phyloP scores from a whole-genome alignment of 2,888 invertebrate species.

The Hypomecis punctinalis region DNA sequence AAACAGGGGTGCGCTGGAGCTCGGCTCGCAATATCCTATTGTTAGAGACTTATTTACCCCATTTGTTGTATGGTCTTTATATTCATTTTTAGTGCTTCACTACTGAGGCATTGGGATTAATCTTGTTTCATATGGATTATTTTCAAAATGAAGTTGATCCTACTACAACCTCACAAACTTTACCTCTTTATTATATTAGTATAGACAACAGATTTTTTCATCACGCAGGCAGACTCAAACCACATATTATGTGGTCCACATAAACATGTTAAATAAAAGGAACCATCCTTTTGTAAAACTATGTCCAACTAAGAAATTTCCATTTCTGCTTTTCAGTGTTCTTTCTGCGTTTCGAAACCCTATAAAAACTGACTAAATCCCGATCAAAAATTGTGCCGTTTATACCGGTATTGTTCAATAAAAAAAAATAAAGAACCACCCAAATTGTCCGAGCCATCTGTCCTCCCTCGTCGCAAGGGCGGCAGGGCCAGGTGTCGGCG shows the following conservation, averaged over 20 bases:
- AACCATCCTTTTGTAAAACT: too few relatives aligned
- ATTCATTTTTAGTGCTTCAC: not conserved
- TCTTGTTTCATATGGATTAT: not conserved
- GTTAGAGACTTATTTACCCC: slow-evolving; percentile 27
- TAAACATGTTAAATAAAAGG: too few relatives aligned
- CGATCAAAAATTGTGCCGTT: slow-evolving; percentile 35
- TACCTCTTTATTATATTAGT: too few relatives aligned
- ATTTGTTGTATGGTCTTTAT: slow-evolving; percentile 3
- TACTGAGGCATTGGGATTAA: not conserved
- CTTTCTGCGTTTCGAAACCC: not conserved
- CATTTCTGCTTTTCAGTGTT: not conserved
- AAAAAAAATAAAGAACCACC: slow-evolving; percentile 42
- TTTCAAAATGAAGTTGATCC: too few relatives aligned
- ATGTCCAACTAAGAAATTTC: too few relatives aligned
- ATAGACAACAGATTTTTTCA: too few relatives aligned
- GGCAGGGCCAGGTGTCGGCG: slow-evolving; percentile 74
- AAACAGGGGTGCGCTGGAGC: slow-evolving; percentile 42
- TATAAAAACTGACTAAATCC: not conserved
- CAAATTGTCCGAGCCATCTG: slow-evolving; percentile 66
- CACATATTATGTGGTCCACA: too few relatives aligned
- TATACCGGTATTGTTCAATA: slow-evolving; percentile 49
- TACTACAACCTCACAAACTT: too few relatives aligned
- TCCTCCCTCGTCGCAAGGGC: slow-evolving; percentile 63
- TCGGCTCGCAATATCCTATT: slow-evolving; percentile 28
- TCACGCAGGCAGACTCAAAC: too few relatives aligned